Evolutionary conservation across 2,888 invertebrate genomes (phyloP), one percentile per base, ranked within the genome.

Genomic region (Periphyllus acericola): DNA sequence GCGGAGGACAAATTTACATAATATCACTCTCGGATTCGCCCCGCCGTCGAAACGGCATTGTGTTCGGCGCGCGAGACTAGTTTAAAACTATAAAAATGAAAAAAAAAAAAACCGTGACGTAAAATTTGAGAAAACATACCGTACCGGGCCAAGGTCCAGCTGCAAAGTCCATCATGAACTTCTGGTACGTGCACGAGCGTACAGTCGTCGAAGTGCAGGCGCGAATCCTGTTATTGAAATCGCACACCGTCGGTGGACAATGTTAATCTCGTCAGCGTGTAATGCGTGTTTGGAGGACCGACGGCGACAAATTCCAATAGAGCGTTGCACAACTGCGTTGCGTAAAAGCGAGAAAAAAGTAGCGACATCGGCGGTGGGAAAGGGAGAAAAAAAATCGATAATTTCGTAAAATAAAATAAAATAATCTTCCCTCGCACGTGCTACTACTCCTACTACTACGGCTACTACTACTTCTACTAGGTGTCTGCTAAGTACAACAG

Each of bases 281-380:
- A n/a, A n/a, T n/a, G n/a, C n/a, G n/a, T n/a, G n/a, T n/a, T n/a
- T 36, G 19, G 74, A 74, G 36, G 74, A 74, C 36, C 34, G 46
- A 75, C 66, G 40, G 40, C 17, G 76, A 84, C 76, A 84, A 84
- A 76, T 84, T 78, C 83, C 25, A 34, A 76, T 32, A 11, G 60
- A 19, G 21, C 46, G 19, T 84, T 84, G 19, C 76, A n/a, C 66
- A 84, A 84, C 17, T 0, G 1, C 8, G 52, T 83, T 83, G 55
- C 83, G 36, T 83, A 83, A 83, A 25, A 81, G 25, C 25, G 55
- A 29, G 60, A 83, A 29, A 34, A 34, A 34, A 11, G 32, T 9
- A 46, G 46, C 1, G 4, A 36, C 36, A 36, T 36, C 36, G 36
- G 11, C 46, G 46, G 14, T 11, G 29, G 29, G n/a, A 66, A 14